Percentiles rank a stretch among this genome's conserved stretches.
These are phyloP conservation scores for Pseudocheirus occidentalis DNA, from an alignment of 2,797 vertebrate genomes.

Conservation along the genomic window DNA sequence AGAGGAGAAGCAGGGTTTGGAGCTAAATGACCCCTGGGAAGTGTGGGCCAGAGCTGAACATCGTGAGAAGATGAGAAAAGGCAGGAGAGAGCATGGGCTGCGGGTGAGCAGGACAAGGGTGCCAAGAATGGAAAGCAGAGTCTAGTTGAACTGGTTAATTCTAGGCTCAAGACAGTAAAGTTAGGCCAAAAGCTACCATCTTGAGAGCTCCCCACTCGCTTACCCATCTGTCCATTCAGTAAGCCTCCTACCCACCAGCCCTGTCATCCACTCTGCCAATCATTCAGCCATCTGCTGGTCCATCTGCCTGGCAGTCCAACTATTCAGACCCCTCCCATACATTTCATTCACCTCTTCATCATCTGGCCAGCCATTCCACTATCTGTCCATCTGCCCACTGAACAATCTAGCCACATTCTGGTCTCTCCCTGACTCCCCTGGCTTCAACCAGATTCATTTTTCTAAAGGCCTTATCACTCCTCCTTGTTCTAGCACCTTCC, in stretches of 20 bases:
- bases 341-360: not conserved
- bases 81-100: no score
- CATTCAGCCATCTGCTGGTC: not conserved
- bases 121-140: not conserved
- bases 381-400: not conserved
- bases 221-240: not conserved
- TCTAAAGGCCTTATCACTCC: not conserved
- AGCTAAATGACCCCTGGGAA: not conserved
- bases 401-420: not conserved
- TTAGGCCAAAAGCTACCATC: not conserved
- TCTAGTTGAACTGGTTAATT: not conserved
- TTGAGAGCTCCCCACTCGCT: not conserved
- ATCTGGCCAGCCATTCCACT: not conserved
- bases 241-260: not conserved
- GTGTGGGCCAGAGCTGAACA: no score
- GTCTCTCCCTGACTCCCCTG: not conserved
- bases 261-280: not conserved
- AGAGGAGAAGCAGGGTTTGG: not conserved
- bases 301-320: not conserved
- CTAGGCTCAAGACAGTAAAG: not conserved
- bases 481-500: not conserved
- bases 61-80: no score
- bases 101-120: not conserved
- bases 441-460: not conserved
- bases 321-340: not conserved